Evolutionary conservation across 2,113 vertebrate genomes (phyloP).

Genomic region (Clupea harengus): DNA sequence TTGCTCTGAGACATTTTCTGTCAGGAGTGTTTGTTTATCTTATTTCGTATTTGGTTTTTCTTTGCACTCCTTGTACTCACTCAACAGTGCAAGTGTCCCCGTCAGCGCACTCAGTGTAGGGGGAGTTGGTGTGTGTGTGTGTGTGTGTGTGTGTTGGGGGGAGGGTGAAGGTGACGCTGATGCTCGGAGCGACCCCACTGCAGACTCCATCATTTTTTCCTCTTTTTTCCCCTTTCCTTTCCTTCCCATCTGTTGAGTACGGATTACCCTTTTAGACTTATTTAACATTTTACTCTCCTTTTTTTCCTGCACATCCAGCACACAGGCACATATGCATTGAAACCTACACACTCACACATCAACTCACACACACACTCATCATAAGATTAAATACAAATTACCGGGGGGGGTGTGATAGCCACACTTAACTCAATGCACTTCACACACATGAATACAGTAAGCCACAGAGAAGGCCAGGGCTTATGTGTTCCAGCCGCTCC

Average conservation of each 20-base stretch:
- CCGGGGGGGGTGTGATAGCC: not conserved
- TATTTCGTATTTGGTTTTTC: not conserved
- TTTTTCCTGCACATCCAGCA: not conserved
- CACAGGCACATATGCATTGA: not conserved
- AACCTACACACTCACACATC: not conserved
- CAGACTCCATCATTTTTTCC: not conserved
- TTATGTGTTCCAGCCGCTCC: not conserved
- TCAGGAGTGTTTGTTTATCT: not conserved
- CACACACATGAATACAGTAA: not conserved
- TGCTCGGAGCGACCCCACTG: not conserved
- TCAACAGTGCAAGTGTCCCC: not conserved
- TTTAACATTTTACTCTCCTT: not conserved
- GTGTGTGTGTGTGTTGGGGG: not conserved
- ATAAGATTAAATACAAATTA: not conserved
- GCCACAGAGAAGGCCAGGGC: not conserved
- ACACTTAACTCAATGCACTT: not conserved
- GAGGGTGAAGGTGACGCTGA: not conserved
- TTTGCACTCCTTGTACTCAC: not conserved
- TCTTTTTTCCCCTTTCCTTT: too few species aligned
- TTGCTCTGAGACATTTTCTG: too few species aligned
- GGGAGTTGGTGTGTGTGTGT: too few species aligned
- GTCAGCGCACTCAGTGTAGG: not conserved
- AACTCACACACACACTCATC: not conserved
- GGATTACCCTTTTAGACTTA: not conserved
- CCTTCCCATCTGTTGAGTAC: not conserved